Evolutionary conservation across 2,888 invertebrate species (phyloP).

Genomic region (Lagria hirta): DNA sequence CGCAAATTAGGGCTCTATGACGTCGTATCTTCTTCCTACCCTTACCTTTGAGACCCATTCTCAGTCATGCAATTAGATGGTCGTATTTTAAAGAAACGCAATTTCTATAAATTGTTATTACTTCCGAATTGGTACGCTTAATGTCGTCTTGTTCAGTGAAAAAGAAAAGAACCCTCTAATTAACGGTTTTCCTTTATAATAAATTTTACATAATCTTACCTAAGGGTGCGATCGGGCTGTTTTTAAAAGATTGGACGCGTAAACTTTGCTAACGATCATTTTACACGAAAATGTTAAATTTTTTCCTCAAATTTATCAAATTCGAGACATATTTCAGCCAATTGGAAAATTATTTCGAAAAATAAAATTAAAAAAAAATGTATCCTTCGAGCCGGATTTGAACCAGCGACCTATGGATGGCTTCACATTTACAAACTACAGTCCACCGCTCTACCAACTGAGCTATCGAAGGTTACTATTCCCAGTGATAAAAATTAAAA

Average conservation of each 20-base stretch:
- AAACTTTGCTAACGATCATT: constrained; percentile 20
- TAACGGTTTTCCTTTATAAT: constrained; percentile 36
- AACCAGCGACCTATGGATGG: constrained; percentile 63
- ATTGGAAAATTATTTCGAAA: too few relatives aligned
- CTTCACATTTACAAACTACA: too few relatives aligned
- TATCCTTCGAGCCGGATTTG: constrained; percentile 49
- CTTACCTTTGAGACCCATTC: constrained; percentile 50
- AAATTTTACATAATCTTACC: constrained; percentile 39
- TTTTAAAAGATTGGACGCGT: constrained; percentile 31
- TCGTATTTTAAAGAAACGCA: constrained; percentile 50
- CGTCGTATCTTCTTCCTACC: constrained; percentile 46
- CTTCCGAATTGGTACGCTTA: constrained; percentile 35
- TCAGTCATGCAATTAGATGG: constrained; percentile 52
- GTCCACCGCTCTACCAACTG: constrained; percentile 45
- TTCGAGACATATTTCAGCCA: too few relatives aligned
- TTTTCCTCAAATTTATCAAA: too few relatives aligned
- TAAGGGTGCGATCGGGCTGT: constrained; percentile 36
- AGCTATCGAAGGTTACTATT: constrained; percentile 43
- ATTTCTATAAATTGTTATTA: constrained; percentile 52
- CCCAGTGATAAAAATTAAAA: too few relatives aligned
- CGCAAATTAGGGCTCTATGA: constrained; percentile 46
- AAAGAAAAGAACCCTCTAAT: constrained; percentile 37
- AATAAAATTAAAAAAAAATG: constrained; percentile 31
- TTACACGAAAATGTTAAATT: too few relatives aligned
- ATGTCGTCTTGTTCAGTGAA: constrained; percentile 39